Conservation (phyloP, 2,113 vertebrate genomes). For the Rhabdornis inornatus region DNA sequence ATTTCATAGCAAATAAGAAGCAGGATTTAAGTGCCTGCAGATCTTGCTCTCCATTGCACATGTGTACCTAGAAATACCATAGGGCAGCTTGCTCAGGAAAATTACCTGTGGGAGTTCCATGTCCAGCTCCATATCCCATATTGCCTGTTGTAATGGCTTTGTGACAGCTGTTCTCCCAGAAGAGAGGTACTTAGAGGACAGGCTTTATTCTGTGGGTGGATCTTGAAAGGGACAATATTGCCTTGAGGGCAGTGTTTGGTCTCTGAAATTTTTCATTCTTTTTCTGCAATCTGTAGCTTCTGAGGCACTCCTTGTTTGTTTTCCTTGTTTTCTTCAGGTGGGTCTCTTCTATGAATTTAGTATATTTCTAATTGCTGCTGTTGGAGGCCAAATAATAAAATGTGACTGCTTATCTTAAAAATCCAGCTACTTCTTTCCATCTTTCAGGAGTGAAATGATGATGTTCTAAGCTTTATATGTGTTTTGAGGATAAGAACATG, state of each 20-base stretch:
- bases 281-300: neutral
- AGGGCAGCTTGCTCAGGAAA: neutral
- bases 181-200: neutral
- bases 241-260: neutral
- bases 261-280: neutral
- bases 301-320: neutral
- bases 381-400: neutral
- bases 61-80: fast-evolving
- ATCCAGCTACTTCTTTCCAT: neutral
- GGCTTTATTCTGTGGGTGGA: neutral
- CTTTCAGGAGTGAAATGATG: neutral
- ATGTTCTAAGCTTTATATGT: neutral
- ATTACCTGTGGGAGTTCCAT: neutral
- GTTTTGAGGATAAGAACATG: neutral
- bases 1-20: neutral
- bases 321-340: neutral
- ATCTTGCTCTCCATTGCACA: neutral
- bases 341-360: neutral
- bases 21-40: neutral
- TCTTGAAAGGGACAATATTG: neutral
- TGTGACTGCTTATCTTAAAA: neutral
- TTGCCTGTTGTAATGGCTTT: neutral
- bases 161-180: neutral
- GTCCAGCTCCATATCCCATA: neutral
- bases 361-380: neutral